Evolutionary conservation across 2,888 invertebrate species (phyloP), one percentile per base, ranked within the genome.

Genomic region (Campoplex capitator): DNA sequence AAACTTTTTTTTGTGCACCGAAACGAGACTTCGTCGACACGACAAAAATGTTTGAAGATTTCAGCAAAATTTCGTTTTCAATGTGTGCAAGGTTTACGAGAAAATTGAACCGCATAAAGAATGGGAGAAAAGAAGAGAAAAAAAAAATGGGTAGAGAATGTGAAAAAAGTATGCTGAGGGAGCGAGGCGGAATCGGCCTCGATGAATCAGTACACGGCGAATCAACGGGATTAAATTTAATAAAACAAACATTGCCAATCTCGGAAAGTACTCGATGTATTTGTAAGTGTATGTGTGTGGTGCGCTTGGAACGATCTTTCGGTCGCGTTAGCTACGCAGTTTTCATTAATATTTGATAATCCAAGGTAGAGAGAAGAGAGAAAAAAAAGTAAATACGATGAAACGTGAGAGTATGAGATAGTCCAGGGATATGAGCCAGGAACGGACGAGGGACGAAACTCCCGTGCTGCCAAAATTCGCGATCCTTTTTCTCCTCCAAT

Each of bases 231-330:
- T 92, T 90, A 91, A 92, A 92, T 92, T 92, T 91, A 92, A 92
- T 92, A 93, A 92, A 92, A 91, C 89, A 91, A 88, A 90, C 86
- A 87, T 89, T 82, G 84, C 88, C 91, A 93, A 92, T 92, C 92
- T 91, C 89, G 87, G 89, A 88, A 88, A 92, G 92, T 92, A 91
- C 88, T 83, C 58, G 45, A 62, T 67, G 58, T 13, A 16, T 79
- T 23, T 28, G 35, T 48, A 35, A n/a, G 71, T 38, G 82, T 77
- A 28, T 56, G 54, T 38, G 38, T 54, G 3, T n/a, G 23, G n/a
- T 45, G 18, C 18, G n/a, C 38, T 54, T 68, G 51, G 6, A 67
- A 54, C 38, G 67, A 51, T 58, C 35, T 62, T 70, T 38, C 62
- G 73, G 4, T 71, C 76, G 13, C 48, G 78, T 65, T 32, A 48